Evolutionary conservation across 35 echinoderm and acorn worm species (phyloP), one percentile per base, ranked within the genome.

Genomic region (Holothuria glaberrima): DNA sequence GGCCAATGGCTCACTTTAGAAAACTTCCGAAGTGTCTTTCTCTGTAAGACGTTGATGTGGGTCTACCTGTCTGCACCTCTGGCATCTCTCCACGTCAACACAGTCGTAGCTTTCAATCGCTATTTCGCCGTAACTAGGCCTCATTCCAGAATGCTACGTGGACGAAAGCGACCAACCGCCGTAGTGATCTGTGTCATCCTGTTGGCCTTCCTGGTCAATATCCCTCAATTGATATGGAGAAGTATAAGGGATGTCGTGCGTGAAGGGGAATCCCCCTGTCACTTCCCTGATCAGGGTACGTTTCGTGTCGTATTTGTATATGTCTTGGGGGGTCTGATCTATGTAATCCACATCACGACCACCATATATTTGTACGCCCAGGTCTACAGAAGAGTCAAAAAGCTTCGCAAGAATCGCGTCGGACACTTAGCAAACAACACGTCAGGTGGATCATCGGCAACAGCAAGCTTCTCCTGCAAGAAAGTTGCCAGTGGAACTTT

Each of bases 81-180:
- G 14, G 79, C 79, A 7, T 82, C 79, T n/a, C 31, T 82, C 2
- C 79, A 82, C 48, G 48, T 82, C 31, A 82, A 82, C 79, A 82
- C 79, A 48, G 20, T 82, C 6, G 57, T 82, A 22, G 79, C 79
- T 29, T 82, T 82, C n/a, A 38, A 82, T 48, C 36, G 79, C 27
- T 82, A 82, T 48, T 82, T 82, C 29, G 79, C 79, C 12, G 79
- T 82, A 13, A 50, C 57, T 22, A 50, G 79, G 27, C 79, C 79
- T 13, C 79, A 82, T 38, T 36, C 26, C 24, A 82, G 30, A 50
- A 50, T 82, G 21, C 17, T 82, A 25, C 54, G 79, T 17, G 57
- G 79, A 38, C 20, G 50, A 10, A 56, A 56, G 44, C 46, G 48
- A 7, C 79, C 79, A 28, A 22, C 57, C 25, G 27, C 17, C 28